Conservation (phyloP, 2,888 invertebrate species). For the Campoplex capitator region DNA sequence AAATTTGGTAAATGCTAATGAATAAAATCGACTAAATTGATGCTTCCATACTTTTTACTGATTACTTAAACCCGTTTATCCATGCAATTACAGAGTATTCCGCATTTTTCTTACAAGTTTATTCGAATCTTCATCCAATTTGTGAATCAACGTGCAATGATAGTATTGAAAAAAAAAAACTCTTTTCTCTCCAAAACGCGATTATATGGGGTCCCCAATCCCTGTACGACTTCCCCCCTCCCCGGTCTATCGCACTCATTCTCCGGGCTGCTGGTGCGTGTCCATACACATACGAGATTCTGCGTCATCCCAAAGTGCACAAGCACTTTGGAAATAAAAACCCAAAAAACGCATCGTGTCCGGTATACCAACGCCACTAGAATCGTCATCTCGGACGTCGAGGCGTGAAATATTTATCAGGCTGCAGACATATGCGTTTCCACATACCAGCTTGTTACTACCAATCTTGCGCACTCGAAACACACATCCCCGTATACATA, state of each 20-base stretch:
- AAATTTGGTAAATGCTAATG: neutral
- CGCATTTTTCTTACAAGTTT: neutral
- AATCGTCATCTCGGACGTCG: constrained; percentile 68
- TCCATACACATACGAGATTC: constrained; percentile 2
- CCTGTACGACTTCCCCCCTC: constrained; percentile 44
- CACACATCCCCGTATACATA: neutral
- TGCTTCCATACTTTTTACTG: neutral
- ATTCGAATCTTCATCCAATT: constrained; percentile 77
- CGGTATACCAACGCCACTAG: constrained; percentile 56
- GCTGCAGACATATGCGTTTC: constrained; percentile 73
- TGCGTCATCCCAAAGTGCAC: constrained; percentile 44
- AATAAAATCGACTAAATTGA: neutral
- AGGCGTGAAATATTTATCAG: constrained; percentile 82
- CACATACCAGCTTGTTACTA: constrained; percentile 54
- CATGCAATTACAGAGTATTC: no score
- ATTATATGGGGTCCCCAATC: neutral
- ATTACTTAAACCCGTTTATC: neutral
- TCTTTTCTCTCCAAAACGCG: constrained; percentile 34
- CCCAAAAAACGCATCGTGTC: constrained; percentile 33
- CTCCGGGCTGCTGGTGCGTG: constrained; percentile 32
- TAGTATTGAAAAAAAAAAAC: constrained; percentile 72
- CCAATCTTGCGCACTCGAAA: constrained; percentile 24
- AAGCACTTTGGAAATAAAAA: constrained; percentile 30
- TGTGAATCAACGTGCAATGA: constrained; percentile 84
- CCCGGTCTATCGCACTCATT: constrained; percentile 48